A percentile compares a stretch with the other conserved stretches of the same genome.
phyloP scores from a whole-genome alignment of 1,140 invertebrate species.

The Cecropterus lyciades region DNA sequence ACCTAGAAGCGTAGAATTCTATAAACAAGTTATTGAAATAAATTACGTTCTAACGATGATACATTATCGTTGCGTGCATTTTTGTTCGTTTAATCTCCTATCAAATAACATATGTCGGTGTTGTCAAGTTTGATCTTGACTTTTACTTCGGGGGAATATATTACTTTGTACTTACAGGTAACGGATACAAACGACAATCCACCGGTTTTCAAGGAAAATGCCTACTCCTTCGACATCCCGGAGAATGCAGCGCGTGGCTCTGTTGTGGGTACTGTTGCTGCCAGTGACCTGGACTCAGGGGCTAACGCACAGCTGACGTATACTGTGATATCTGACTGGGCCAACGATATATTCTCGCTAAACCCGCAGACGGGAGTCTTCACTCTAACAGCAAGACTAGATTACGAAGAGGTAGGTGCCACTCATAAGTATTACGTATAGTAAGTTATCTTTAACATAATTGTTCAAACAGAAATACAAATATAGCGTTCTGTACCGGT shows the following conservation, averaged over 20 bases:
- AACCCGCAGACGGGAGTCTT: constrained; percentile 96
- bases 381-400: constrained; percentile 93
- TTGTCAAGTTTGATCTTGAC: constrained; percentile 4
- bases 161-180: constrained; percentile 86
- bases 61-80: constrained; percentile 15
- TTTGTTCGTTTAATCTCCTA: constrained; percentile 31
- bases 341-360: constrained; percentile 96
- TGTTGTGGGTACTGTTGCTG: constrained; percentile 92
- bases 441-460: background rate
- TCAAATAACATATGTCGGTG: constrained; percentile 34
- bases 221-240: constrained; percentile 95
- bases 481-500: no score
- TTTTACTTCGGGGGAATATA: background rate
- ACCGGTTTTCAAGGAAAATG: constrained; percentile 92
- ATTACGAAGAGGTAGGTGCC: constrained; percentile 94
- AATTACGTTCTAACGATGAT: constrained; percentile 12
- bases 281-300: constrained; percentile 93
- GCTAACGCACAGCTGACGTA: constrained; percentile 95
- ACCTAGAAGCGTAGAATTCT: constrained; percentile 17
- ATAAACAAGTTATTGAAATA: constrained; percentile 37
- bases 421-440: background rate
- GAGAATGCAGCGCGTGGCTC: constrained; percentile 93
- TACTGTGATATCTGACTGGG: constrained; percentile 96
- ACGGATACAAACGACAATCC: constrained; percentile 97
- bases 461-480: background rate